Evolutionary conservation across 2,888 invertebrate species (phyloP), one percentile per base, ranked within the genome.

Genomic region (Hedychridium roseum): DNA sequence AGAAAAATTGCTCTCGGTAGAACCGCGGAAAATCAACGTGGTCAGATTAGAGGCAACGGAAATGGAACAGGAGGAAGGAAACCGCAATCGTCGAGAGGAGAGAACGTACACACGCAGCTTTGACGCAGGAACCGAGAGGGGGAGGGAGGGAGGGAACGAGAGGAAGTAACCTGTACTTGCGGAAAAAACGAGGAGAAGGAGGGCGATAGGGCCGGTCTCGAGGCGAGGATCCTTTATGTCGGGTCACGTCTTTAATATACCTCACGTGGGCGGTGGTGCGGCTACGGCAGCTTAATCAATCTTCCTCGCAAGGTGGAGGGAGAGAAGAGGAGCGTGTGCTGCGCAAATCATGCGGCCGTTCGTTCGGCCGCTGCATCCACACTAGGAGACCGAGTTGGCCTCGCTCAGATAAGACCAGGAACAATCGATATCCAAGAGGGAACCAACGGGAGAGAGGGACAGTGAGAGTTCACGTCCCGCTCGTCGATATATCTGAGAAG

Each of bases 221-320:
- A 54, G 60, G 59, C 48, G 60, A 60, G 62, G 58, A 69, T 68
- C 69, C 67, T 70, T 72, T 72, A 70, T 73, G 73, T 70, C 65
- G 63, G 72, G 76, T 75, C 76, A 75, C 74, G 75, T 76, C 69
- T 76, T 74, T 73, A 74, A 75, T 73, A 75, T 70, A 71, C 63
- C 59, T 52, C 57, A 60, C 58, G 58, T 62, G 58, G 59, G 62
- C 51, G 57, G 52, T 50, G 51, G 51, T 57, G 49, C 49, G 55
- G 44, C 44, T 50, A 51, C 51, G 59, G 26, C 48, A 37, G 63
- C 57, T 68, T 66, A 70, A 74, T 73, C 74, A 73, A 72, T 76
- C 71, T 71, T 69, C 59, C 51, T 46, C 31, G 50, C 43, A 16
- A 15, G 35, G 7, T 32, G 32, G 12, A 9, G 32, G 14, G 12